A percentile compares a stretch with the other conserved stretches of the same genome.
Evolutionary conservation across 2,888 invertebrate species (phyloP).

Genomic region (Kuschelorhynchus macadamiae): DNA sequence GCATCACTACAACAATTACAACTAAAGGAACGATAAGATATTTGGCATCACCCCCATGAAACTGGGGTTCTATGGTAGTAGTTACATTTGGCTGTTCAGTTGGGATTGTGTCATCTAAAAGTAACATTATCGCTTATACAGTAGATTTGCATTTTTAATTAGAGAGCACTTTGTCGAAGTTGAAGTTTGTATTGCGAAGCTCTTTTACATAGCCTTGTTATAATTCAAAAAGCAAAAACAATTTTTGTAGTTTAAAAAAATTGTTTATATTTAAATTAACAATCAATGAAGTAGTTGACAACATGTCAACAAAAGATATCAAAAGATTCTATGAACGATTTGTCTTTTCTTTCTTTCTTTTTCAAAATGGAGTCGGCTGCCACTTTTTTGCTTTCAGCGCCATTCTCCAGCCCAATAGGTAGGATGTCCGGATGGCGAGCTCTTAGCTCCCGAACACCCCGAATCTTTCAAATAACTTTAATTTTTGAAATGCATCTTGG

Average conservation of each 20-base stretch:
- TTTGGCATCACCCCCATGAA: conserved; percentile 58
- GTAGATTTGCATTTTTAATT: conserved; percentile 22
- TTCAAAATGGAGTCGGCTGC: too few species aligned
- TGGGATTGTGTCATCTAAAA: conserved; percentile 7
- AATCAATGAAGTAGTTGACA: too few species aligned
- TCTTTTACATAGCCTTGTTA: neutral
- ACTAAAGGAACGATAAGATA: conserved; percentile 66
- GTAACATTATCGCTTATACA: conserved; percentile 18
- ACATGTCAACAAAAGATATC: too few species aligned
- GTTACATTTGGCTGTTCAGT: conserved; percentile 19
- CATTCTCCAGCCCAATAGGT: too few species aligned
- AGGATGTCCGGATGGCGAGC: too few species aligned
- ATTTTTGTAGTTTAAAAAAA: neutral
- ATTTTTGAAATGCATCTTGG: too few species aligned
- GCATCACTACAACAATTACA: conserved; percentile 64
- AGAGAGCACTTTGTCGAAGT: conserved; percentile 9
- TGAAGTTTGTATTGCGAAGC: neutral
- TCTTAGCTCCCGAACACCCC: too few species aligned
- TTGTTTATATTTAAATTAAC: conserved; percentile 4
- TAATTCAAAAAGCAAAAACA: neutral
- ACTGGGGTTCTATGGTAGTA: conserved; percentile 13
- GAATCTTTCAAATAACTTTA: too few species aligned
- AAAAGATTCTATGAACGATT: too few species aligned
- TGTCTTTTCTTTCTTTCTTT: too few species aligned
- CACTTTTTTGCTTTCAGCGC: too few species aligned